Evolutionary conservation across 2,888 invertebrate genomes (phyloP), one percentile per base, ranked within the genome.

Genomic region (Heliconius ethilla): DNA sequence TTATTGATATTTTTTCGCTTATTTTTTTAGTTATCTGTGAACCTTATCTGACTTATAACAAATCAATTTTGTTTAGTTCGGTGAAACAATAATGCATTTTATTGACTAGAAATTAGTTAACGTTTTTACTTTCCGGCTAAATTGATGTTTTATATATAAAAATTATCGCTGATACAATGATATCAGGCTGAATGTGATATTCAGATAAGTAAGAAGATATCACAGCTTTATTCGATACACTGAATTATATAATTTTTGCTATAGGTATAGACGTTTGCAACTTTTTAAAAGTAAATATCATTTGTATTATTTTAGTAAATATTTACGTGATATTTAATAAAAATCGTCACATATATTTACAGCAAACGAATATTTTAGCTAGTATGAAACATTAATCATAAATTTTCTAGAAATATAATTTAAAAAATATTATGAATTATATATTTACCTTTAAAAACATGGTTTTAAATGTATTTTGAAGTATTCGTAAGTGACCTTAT

Each of bases 181-280:
- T 74, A 65, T 77, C 37, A 45, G 40, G 40, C 66, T 11, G 40
- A 74, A 67, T 22, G 37, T 40, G 40, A 40, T 72, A 66, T 66
- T 59, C 25, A 73, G 59, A 67, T 77, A 73, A 77, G 66, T 67
- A 11, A 74, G 22, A 37, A 59, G 77, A 77, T 73, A 73, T 25
- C 59, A 37, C 4, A 59, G 9, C 15, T n/a, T n/a, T n/a, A n/a
- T n/a, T n/a, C n/a, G n/a, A n/a, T n/a, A n/a, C n/a, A n/a, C n/a
- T 9, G 7, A 59, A 9, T 72, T 59, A 72, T 59, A 18, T 59
- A 51, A 62, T 25, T 70, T 59, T 65, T 74, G n/a, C 2, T 13
- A 73, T 37, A 37, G 15, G 15, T n/a, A n/a, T n/a, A n/a, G 22
- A 51, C 51, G 18, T 37, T n/a, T 67, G 22, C 10, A 67, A 22